phyloP scores from a whole-genome alignment of 2,113 vertebrate genomes.

The Scalopus aquaticus region DNA sequence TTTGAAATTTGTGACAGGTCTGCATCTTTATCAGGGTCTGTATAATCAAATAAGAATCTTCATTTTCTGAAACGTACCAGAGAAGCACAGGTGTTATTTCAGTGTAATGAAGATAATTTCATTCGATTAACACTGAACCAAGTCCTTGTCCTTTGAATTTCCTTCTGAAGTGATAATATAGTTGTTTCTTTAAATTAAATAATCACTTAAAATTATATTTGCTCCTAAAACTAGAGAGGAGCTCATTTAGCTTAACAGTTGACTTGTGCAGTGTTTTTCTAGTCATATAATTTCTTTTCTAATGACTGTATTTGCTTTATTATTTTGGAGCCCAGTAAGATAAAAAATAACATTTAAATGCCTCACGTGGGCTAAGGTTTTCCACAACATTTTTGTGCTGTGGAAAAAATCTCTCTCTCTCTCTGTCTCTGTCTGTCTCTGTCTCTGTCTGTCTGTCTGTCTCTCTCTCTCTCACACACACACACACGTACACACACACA shows the following conservation, averaged over 20 bases:
- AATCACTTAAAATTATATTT: constrained; percentile 18
- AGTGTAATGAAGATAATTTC: not conserved
- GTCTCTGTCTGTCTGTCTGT: not conserved
- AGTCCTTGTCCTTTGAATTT: constrained; percentile 38
- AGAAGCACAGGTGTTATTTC: not conserved
- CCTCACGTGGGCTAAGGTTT: not conserved
- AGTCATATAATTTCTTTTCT: not conserved
- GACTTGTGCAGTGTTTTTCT: not conserved
- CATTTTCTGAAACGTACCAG: not conserved
- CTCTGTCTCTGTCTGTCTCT: not conserved
- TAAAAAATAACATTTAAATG: not conserved
- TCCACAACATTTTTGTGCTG: not conserved
- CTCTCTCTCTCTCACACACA: not conserved
- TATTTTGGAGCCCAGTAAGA: not conserved
- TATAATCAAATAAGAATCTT: constrained; percentile 5
- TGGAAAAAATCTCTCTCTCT: not conserved
- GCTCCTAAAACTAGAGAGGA: constrained; percentile 6
- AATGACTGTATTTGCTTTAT: constrained; percentile 16
- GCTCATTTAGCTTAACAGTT: constrained; percentile 26
- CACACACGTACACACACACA: not conserved
- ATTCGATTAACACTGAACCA: not conserved
- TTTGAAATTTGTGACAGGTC: not conserved
- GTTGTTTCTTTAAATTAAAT: constrained; percentile 23
- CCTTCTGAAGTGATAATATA: not conserved
- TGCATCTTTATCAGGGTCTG: not conserved